Evolutionary conservation across 2,113 vertebrate genomes (phyloP), one percentile per base, ranked within the genome.

Genomic region (Elaphurus davidianus): DNA sequence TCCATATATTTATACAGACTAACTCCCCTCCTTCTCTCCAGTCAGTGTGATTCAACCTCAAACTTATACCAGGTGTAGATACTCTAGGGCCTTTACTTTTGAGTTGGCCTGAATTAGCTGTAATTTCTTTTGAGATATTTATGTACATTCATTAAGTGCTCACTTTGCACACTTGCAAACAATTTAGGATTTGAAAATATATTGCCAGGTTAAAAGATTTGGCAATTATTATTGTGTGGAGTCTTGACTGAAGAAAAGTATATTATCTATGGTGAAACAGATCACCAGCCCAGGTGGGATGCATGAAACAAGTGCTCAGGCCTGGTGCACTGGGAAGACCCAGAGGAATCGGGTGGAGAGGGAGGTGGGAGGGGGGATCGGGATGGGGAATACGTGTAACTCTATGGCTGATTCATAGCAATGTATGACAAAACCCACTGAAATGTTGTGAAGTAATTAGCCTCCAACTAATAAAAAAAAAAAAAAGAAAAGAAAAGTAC

Each of bases 401-500:
- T n/a, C n/a, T n/a, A n/a, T n/a, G n/a, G n/a, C n/a, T n/a, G n/a
- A n/a, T n/a, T n/a, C n/a, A n/a, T n/a, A n/a, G n/a, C n/a, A n/a
- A n/a, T n/a, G n/a, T n/a, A n/a, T n/a, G n/a, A n/a, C n/a, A n/a
- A n/a, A n/a, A n/a, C n/a, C n/a, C n/a, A n/a, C n/a, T n/a, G n/a
- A n/a, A n/a, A n/a, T n/a, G n/a, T n/a, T n/a, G n/a, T n/a, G n/a
- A n/a, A n/a, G n/a, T n/a, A n/a, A n/a, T n/a, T n/a, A n/a, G n/a
- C n/a, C n/a, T n/a, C n/a, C n/a, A n/a, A n/a, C n/a, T n/a, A n/a
- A n/a, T n/a, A n/a, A n/a, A n/a, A n/a, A n/a, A n/a, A n/a, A n/a
- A n/a, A n/a, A n/a, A n/a, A 96, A 40, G 14, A 64, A 93, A 96
- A 40, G 14, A 64, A 93, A 97, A 85, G 40, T 47, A 91, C 2